Base-by-base conservation (phyloP, 1,140 invertebrate genomes). In the Platorchestia sp. region DNA sequence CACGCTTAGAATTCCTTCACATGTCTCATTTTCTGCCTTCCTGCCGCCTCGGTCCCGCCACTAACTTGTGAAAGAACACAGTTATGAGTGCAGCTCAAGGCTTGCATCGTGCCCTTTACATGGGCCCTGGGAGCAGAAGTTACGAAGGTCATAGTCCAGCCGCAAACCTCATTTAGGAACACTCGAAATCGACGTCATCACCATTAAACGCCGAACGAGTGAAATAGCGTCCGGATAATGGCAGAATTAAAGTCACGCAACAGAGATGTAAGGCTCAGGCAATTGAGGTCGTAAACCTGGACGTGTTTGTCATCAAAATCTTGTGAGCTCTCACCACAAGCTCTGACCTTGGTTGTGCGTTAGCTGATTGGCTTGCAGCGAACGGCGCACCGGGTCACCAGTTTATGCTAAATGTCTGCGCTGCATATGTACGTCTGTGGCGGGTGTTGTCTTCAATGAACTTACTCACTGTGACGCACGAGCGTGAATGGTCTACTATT, bases 221-320 rank as follows among this genome's bases (percentile, higher is more conserved):
- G 14, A 75, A 75, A 75, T 75, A 75, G 59, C 59, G 59, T 75
- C 59, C 14, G 59, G 59, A 75, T 75, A 75, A 75, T 75, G 59
- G 59, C 59, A 75, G 59, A 75, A 75, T 75, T 75, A 75, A 27
- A 75, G 47, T 51, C 59, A 75, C 59, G 59, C 59, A 75, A 75
- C 59, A 36, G 59, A 75, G 59, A 75, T 75, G 59, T 75, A 14
- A 75, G 59, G 59, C 59, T 75, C 14, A 75, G 59, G 59, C 59
- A 75, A 75, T 75, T 75, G 59, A 75, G 10, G 59, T 75, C 59
- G 36, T 75, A 75, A 75, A 75, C 59, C 59, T 75, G 59, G 59
- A 75, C 59, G 59, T 75, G 59, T 75, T 75, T 75, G 59, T 75
- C 59, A 75, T 75, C 59, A 75, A 75, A 75, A 75, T 75, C 59